These are phyloP conservation scores for Anorthoa munda DNA, from an alignment of 2,888 invertebrate species.

Conservation along the genomic window DNA sequence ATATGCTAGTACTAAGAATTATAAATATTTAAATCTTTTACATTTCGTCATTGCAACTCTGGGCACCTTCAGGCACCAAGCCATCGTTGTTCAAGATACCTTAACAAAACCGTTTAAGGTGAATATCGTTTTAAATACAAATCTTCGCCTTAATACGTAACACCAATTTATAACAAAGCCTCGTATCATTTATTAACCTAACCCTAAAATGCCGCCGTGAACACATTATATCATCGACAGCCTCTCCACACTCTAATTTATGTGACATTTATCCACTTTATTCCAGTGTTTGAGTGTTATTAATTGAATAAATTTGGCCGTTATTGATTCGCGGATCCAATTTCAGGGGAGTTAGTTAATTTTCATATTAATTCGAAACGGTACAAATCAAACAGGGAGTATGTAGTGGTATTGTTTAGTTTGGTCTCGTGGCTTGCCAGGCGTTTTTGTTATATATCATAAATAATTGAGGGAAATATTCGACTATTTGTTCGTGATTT, in stretches of 20 bases:
- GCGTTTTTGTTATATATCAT: constrained; percentile 53
- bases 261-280: constrained; percentile 73
- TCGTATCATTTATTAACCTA: constrained; percentile 29
- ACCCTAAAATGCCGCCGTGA: constrained; percentile 42
- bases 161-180: constrained; percentile 25
- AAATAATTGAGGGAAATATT: constrained; percentile 40
- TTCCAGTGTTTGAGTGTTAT: constrained; percentile 66
- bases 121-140: not conserved
- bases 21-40: not conserved
- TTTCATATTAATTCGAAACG: constrained; percentile 64
- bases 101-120: not conserved
- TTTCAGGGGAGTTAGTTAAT: constrained; percentile 58
- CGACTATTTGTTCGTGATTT: constrained; percentile 36
- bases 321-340: constrained; percentile 68
- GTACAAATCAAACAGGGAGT: constrained; percentile 43
- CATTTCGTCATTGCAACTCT: not conserved
- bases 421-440: constrained; percentile 16
- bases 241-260: constrained; percentile 71
- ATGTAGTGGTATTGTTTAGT: constrained; percentile 49
- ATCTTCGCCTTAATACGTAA: not conserved
- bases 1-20: not conserved
- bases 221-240: constrained; percentile 68
- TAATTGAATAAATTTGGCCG: constrained; percentile 71
- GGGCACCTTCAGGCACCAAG: not conserved
- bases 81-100: not conserved